phyloP scores from a whole-genome alignment of 2,888 invertebrate genomes.

The Perizoma affinitatum region DNA sequence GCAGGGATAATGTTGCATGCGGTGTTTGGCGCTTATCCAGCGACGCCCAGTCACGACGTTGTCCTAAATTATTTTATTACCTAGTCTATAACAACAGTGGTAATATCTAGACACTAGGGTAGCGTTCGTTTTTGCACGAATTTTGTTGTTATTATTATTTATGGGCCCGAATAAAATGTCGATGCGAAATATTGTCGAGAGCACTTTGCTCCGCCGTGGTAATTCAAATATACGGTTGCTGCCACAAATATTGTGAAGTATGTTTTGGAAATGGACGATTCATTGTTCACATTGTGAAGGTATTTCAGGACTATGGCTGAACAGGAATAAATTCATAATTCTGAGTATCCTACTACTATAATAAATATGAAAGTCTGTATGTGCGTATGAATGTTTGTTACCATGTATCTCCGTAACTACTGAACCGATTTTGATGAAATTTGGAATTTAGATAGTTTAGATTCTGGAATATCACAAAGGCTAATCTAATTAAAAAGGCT shows the following conservation, averaged over 20 bases:
- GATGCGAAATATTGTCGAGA: conserved; percentile 42
- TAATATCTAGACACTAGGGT: conserved; percentile 45
- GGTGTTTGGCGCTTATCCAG: conserved; percentile 62
- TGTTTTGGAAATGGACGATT: conserved; percentile 41
- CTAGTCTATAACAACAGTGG: conserved; percentile 55
- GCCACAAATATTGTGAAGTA: conserved; percentile 47
- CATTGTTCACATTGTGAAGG: conserved; percentile 33
- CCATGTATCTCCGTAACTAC: too few species aligned
- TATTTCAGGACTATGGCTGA: conserved; percentile 17
- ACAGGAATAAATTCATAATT: too few species aligned
- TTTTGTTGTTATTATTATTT: conserved; percentile 39
- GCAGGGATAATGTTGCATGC: conserved; percentile 57
- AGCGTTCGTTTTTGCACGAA: conserved; percentile 38
- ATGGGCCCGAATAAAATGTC: conserved; percentile 41
- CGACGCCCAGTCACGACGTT: conserved; percentile 52
- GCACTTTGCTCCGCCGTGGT: conserved; percentile 45
- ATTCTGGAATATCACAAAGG: too few species aligned
- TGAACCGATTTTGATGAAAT: too few species aligned
- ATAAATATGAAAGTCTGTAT: too few species aligned
- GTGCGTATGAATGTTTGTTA: too few species aligned
- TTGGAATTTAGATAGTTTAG: too few species aligned
- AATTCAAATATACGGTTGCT: conserved; percentile 50
- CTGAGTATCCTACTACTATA: too few species aligned
- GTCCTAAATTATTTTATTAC: conserved; percentile 69
- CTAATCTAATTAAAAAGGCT: too few species aligned